Base-by-base conservation (phyloP, 2,888 invertebrate species). In the Hanleya hanleyi region DNA sequence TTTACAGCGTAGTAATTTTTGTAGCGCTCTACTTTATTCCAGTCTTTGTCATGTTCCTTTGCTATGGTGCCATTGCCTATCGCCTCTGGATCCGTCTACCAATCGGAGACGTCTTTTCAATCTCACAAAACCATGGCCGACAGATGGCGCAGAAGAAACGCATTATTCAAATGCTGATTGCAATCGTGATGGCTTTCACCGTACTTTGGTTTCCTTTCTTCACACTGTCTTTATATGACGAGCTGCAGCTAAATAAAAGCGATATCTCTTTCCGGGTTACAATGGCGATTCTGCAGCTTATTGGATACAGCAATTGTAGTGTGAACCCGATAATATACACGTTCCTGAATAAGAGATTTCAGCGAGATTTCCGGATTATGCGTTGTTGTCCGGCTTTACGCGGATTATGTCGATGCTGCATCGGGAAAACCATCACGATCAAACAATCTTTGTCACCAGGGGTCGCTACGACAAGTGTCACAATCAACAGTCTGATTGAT, bases 321-420 rank as follows among this genome's bases (percentile, higher is more conserved):
- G 78, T 83, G 15, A 88, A 88, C 73, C 87, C 87, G 0, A 79
- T 87, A 22, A 79, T 87, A 37, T 88, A 87, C 76, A 85, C 85
- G 32, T 86, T 87, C 77, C 69, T 87, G n/a, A 87, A 86, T 77
- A 81, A 82, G 33, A 81, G 75, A 57, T 88, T 88, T 72, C 84
- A 84, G 74, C 75, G 78, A 65, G 81, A 84, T 69, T 82, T 86
- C 67, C 64, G 61, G 29, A 67, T 69, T 12, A 49, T 76, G n/a
- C n/a, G n/a, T n/a, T 78, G 57, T 22, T 57, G 22, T 57, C 15
- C 22, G 12, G 29, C 4, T 4, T 32, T 32, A 4, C 22, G 29
- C 12, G 12, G 22, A 15, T 26, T 22, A 15, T 26, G 57, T 22
- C 22, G 1, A 1, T 57, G 57, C 32, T 57, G 57, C 29, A 26